A percentile compares a stretch with the other conserved stretches of the same genome.
These are phyloP conservation scores for Serranus cabrilla DNA, from an alignment of 2,797 vertebrate species.

Conservation along the genomic window DNA sequence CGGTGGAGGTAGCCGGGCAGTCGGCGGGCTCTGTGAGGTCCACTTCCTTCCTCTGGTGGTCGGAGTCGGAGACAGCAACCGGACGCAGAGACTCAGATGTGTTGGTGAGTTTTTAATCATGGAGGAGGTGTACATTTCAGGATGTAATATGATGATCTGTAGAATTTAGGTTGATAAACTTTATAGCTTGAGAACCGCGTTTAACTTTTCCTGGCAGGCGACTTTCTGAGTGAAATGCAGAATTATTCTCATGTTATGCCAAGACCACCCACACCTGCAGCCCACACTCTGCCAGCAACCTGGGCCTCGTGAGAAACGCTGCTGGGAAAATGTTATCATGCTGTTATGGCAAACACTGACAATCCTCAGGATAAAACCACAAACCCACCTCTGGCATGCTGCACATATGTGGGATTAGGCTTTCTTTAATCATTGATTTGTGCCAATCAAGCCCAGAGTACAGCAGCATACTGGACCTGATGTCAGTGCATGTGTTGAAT, in stretches of 20 bases:
- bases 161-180: neutral
- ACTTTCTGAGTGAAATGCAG: conserved; percentile 10
- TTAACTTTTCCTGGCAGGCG: conserved; percentile 11
- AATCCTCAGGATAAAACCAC: conserved; percentile 31
- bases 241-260: conserved; percentile 29
- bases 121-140: no score
- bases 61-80: conserved; percentile 80
- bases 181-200: conserved; percentile 1
- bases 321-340: conserved; percentile 36
- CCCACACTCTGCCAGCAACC: conserved; percentile 33
- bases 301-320: conserved; percentile 30
- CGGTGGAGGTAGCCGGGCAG: conserved; percentile 36
- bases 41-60: conserved; percentile 88
- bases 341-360: conserved; percentile 37
- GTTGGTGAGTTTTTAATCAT: conserved; percentile 78
- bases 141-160: neutral
- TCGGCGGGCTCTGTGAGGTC: conserved; percentile 83
- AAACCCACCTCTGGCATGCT: conserved; percentile 3
- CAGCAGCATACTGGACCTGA: neutral
- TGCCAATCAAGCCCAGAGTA: neutral
- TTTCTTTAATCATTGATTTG: conserved; percentile 5
- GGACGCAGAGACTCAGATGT: conserved; percentile 84
- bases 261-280: conserved; percentile 55
- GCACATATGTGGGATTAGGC: conserved; percentile 12
- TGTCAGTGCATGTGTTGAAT: neutral